phyloP scores from a whole-genome alignment of 2,888 invertebrate genomes.

The Apeira syringaria region DNA sequence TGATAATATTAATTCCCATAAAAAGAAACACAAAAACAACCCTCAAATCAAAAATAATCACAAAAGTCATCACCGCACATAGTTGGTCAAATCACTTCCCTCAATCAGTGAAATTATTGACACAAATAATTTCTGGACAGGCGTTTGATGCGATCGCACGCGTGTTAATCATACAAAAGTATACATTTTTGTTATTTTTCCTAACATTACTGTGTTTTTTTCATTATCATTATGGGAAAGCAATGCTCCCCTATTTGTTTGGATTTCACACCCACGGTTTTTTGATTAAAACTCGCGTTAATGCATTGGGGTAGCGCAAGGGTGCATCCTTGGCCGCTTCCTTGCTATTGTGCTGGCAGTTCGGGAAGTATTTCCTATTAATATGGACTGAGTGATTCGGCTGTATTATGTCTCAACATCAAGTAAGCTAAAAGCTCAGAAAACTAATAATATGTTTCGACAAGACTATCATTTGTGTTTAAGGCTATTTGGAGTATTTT shows the following conservation, averaged over 20 bases:
- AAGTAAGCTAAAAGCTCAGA: no score
- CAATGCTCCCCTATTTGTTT: slow-evolving; percentile 69
- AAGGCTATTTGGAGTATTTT: no score
- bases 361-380: slow-evolving; percentile 27
- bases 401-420: background rate
- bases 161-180: slow-evolving; percentile 58
- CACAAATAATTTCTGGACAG: slow-evolving; percentile 64
- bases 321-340: slow-evolving; percentile 64
- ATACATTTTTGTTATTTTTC: slow-evolving; percentile 42
- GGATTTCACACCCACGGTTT: slow-evolving; percentile 78
- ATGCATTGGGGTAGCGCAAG: slow-evolving; percentile 67
- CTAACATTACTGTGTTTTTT: slow-evolving; percentile 62
- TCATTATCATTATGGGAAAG: slow-evolving; percentile 81
- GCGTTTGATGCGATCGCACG: slow-evolving; percentile 64
- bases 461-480: no score
- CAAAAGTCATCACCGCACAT: slow-evolving; percentile 51
- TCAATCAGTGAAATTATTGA: slow-evolving; percentile 63
- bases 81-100: slow-evolving; percentile 53
- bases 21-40: slow-evolving; percentile 29
- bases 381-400: slow-evolving; percentile 24
- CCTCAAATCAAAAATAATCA: slow-evolving; percentile 56
- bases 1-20: slow-evolving; percentile 11
- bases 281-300: slow-evolving; percentile 76
- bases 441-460: no score
- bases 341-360: slow-evolving; percentile 46